These are phyloP conservation scores for Copsychus sechellarum DNA, from an alignment of 2,113 vertebrate genomes.

Conservation along the genomic window DNA sequence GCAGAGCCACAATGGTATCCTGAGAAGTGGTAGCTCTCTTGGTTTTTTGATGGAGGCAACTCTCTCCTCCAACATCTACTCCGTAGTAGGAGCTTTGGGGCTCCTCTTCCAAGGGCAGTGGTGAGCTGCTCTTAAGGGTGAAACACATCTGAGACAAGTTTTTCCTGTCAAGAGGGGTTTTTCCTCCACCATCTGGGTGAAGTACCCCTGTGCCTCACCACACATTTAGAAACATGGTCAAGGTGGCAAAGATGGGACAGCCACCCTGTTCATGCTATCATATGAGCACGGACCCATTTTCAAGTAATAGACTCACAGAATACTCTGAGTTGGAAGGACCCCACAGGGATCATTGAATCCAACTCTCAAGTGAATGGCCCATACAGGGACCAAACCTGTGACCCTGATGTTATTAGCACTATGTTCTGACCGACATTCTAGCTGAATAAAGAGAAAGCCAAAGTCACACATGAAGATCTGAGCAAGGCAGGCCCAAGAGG, in stretches of 20 bases:
- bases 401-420: neutral
- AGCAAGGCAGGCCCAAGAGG: neutral
- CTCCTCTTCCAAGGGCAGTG: neutral
- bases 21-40: neutral
- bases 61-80: neutral
- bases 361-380: neutral
- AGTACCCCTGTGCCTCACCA: neutral
- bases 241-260: neutral
- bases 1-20: neutral
- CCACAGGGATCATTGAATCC: neutral
- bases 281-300: neutral
- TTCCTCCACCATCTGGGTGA: neutral
- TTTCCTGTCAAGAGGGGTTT: neutral
- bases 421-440: neutral
- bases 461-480: neutral
- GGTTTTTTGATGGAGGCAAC: accelerated
- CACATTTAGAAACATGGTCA: neutral
- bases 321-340: neutral
- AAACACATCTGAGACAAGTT: accelerated
- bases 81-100: neutral
- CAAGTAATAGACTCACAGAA: neutral
- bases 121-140: neutral
- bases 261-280: neutral
- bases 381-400: neutral
- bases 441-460: neutral